These are phyloP conservation scores for Salminus brasiliensis DNA, from an alignment of 2,113 vertebrate genomes.

Conservation along the genomic window DNA sequence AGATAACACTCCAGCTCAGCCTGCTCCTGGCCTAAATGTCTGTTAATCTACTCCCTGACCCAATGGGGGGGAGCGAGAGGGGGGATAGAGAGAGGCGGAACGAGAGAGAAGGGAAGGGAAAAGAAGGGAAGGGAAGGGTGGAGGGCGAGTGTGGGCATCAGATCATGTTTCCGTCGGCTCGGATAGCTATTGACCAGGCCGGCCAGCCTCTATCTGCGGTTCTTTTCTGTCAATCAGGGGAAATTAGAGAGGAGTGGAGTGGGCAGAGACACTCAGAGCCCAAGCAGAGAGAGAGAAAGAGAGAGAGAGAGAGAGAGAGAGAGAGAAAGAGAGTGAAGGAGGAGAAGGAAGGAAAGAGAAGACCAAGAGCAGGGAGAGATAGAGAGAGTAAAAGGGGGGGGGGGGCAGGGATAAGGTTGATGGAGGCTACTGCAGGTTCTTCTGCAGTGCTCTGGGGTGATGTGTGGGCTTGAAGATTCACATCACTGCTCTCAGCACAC, in stretches of 20 bases:
- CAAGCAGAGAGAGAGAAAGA: constrained; percentile 30
- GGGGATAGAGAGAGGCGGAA: constrained; percentile 23
- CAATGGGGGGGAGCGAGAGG: constrained; percentile 13
- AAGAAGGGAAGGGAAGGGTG: not conserved
- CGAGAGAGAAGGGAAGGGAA: constrained; percentile 6
- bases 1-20: constrained; percentile 42
- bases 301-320: constrained; percentile 13
- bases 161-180: constrained; percentile 70
- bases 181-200: constrained; percentile 69
- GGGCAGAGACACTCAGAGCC: constrained; percentile 51
- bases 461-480: constrained; percentile 65
- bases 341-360: not conserved
- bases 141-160: constrained; percentile 41
- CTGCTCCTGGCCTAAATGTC: constrained; percentile 41
- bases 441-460: constrained; percentile 47
- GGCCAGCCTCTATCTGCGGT: constrained; percentile 64
- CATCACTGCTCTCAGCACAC: constrained; percentile 66
- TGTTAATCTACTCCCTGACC: constrained; percentile 56
- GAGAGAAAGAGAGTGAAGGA: not conserved
- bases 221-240: constrained; percentile 73
- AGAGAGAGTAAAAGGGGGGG: not conserved
- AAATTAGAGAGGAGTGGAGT: constrained; percentile 69
- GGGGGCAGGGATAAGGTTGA: not conserved
- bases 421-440: constrained; percentile 2
- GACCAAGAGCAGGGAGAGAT: not conserved